Percentiles rank a stretch among this genome's conserved stretches.
phyloP scores from a whole-genome alignment of 1,140 invertebrate species.

The silkworm (Bombyx mori) region DNA sequence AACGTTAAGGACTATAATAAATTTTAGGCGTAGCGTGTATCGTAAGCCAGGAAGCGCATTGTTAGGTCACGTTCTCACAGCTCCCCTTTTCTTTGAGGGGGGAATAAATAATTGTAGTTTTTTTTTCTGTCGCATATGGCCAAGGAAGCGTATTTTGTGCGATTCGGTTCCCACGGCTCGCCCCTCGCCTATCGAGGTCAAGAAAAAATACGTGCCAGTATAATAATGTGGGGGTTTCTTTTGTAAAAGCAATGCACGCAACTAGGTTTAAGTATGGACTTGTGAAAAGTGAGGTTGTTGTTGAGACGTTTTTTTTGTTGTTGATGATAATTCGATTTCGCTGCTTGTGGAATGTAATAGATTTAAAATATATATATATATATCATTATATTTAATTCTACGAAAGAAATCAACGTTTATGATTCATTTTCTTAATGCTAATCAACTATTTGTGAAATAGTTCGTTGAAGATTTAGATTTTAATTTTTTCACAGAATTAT shows the following conservation, averaged over 20 bases:
- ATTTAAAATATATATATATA: no score
- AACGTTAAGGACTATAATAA: conserved; percentile 42
- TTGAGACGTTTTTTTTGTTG: conserved; percentile 28
- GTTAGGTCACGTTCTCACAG: conserved; percentile 70
- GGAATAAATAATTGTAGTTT: conserved; percentile 70
- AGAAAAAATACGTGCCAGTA: conserved; percentile 66
- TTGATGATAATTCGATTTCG: conserved; percentile 12
- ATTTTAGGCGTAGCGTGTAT: conserved; percentile 40
- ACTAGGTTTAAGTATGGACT: conserved; percentile 58
- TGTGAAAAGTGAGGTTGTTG: conserved; percentile 51
- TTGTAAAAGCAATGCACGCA: conserved; percentile 54
- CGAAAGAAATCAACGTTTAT: no score
- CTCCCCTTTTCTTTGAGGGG: conserved; percentile 66
- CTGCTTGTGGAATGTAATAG: background rate
- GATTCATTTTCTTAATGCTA: no score
- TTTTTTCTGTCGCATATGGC: conserved; percentile 68
- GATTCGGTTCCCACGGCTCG: conserved; percentile 66
- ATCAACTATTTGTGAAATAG: no score
- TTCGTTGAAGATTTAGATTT: no score
- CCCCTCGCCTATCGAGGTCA: conserved; percentile 59
- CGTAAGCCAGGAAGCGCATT: conserved; percentile 68
- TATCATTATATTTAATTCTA: no score
- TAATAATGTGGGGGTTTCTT: conserved; percentile 61
- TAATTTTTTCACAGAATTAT: no score
- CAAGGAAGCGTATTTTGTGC: conserved; percentile 63